These are phyloP conservation scores for Tinea pellionella DNA, from an alignment of 2,888 invertebrate genomes.

Conservation along the genomic window DNA sequence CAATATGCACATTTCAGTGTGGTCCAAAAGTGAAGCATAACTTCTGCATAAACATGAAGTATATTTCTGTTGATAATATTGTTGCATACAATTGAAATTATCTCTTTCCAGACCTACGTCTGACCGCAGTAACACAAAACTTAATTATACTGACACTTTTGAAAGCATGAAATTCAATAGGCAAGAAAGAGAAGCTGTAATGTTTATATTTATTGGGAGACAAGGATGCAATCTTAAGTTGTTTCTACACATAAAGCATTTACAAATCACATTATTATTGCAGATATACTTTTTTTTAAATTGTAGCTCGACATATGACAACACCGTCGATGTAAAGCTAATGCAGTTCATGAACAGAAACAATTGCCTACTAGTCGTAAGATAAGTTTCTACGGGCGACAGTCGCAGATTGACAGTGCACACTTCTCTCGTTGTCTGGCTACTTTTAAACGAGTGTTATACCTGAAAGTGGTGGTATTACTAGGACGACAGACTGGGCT, in stretches of 20 bases:
- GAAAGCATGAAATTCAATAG: conserved; percentile 51
- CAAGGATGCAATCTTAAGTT: neutral
- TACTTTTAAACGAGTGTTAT: too few relatives aligned
- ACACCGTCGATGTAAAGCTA: too few relatives aligned
- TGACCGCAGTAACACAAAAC: conserved; percentile 39
- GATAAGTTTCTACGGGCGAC: too few relatives aligned
- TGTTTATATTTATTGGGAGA: neutral
- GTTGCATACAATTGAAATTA: neutral
- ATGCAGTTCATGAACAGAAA: too few relatives aligned
- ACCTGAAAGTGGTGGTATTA: too few relatives aligned
- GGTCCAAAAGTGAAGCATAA: neutral
- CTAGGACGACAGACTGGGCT: too few relatives aligned
- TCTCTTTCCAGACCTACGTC: neutral
- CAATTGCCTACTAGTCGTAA: too few relatives aligned
- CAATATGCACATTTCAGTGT: neutral
- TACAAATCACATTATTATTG: too few relatives aligned
- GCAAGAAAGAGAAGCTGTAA: neutral
- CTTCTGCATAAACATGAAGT: neutral
- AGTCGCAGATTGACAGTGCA: too few relatives aligned
- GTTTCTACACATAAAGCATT: neutral
- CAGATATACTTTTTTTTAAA: neutral
- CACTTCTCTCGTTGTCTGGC: too few relatives aligned
- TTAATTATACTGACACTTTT: conserved; percentile 61
- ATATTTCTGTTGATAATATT: neutral
- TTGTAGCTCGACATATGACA: too few relatives aligned